A percentile compares a stretch with the other conserved stretches of the same genome.
Evolutionary conservation across 2,113 vertebrate genomes (phyloP).

Genomic region (Mormyrus iriodes): DNA sequence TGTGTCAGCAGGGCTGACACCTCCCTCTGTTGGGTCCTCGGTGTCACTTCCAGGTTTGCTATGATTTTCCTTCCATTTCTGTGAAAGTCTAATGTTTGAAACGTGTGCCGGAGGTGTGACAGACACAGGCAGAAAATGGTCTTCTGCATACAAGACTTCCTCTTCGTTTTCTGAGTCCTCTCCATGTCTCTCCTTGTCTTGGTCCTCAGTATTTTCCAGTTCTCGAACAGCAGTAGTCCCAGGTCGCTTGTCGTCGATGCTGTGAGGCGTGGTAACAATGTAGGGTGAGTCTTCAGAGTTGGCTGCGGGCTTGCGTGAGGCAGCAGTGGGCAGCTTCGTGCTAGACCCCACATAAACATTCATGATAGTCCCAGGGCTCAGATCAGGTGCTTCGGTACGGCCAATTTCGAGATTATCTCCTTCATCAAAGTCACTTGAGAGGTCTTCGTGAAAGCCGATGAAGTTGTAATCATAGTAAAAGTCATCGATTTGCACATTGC

Average conservation of each 20-base stretch:
- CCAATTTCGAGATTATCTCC: constrained; percentile 26
- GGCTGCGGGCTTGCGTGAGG: constrained; percentile 3
- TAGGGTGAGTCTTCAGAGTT: constrained; percentile 14
- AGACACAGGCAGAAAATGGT: constrained; percentile 47
- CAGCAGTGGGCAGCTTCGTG: constrained; percentile 10
- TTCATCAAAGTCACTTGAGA: constrained; percentile 63
- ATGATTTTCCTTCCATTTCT: constrained; percentile 8
- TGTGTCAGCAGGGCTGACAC: fast-evolving
- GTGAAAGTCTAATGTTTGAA: constrained; percentile 30
- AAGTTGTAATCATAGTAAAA: constrained; percentile 99
- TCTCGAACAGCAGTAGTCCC: not conserved
- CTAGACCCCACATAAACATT: constrained; percentile 16
- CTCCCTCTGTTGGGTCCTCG: constrained; percentile 10
- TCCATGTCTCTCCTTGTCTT: not conserved
- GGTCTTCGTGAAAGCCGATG: constrained; percentile 90
- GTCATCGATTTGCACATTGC: constrained; percentile 73
- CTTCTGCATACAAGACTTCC: constrained; percentile 37
- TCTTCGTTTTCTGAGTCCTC: constrained; percentile 25
- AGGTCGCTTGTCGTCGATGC: not conserved
- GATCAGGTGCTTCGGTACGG: constrained; percentile 23
- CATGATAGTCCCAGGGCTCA: constrained; percentile 20
- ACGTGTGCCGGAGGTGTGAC: constrained; percentile 22
- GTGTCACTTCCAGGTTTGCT: constrained; percentile 9
- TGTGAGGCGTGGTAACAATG: not conserved
- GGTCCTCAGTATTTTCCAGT: not conserved